A percentile compares a stretch with the other conserved stretches of the same genome.
phyloP scores from a whole-genome alignment of 2,888 invertebrate genomes.

The Digitonthophagus gazella region DNA sequence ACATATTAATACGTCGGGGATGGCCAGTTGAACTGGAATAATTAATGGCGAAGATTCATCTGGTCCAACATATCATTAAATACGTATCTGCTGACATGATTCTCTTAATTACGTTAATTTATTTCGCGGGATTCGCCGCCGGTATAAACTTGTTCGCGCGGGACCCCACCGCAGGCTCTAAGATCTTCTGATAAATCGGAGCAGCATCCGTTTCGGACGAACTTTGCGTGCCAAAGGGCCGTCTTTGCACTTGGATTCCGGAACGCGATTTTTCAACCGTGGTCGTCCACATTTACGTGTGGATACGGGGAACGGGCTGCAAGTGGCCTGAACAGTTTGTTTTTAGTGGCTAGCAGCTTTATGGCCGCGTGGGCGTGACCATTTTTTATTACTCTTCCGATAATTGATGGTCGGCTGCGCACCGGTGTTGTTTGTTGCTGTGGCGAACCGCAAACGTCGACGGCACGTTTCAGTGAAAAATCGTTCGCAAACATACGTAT shows the following conservation, averaged over 20 bases:
- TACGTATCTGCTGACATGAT: conserved; percentile 52
- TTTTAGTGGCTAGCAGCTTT: conserved; percentile 37
- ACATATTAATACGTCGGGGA: conserved; percentile 22
- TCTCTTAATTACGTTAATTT: conserved; percentile 54
- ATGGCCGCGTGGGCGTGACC: conserved; percentile 33
- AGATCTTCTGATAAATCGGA: conserved; percentile 39
- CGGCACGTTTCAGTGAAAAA: not conserved
- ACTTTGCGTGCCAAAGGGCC: not conserved
- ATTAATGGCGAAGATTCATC: conserved; percentile 44
- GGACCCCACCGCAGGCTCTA: conserved; percentile 34
- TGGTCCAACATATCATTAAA: conserved; percentile 50
- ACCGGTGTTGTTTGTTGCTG: not conserved
- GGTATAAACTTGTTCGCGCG: conserved; percentile 45
- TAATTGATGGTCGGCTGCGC: conserved; percentile 7
- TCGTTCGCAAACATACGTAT: not conserved
- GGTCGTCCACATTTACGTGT: conserved; percentile 32
- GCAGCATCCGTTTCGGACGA: conserved; percentile 20
- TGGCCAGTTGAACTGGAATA: conserved; percentile 33
- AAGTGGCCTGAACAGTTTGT: conserved; percentile 33
- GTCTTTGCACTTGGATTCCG: conserved; percentile 18
- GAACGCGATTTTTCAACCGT: conserved; percentile 18
- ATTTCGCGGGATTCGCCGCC: conserved; percentile 48
- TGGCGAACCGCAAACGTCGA: not conserved
- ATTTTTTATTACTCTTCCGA: conserved; percentile 7
- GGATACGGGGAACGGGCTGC: conserved; percentile 29